These are phyloP conservation scores for Cairina moschata DNA, from an alignment of 2,113 vertebrate genomes.

Conservation along the genomic window DNA sequence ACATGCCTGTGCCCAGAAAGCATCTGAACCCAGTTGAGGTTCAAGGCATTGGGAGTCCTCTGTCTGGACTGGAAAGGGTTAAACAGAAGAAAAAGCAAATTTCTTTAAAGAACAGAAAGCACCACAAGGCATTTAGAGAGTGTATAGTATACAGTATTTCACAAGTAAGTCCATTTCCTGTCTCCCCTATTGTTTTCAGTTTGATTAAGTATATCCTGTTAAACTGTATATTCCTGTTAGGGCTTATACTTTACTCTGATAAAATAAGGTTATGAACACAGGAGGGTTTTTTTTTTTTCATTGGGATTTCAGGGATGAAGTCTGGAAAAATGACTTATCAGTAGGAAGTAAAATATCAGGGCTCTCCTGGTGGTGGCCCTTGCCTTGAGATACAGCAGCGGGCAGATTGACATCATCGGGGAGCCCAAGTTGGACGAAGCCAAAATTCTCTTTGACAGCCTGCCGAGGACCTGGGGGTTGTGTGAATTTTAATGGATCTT, in stretches of 20 bases:
- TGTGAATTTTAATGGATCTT: not conserved
- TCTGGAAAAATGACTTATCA: not conserved
- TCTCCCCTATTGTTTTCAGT: slow-evolving; percentile 83
- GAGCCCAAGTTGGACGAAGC: not conserved
- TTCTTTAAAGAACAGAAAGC: slow-evolving; percentile 57
- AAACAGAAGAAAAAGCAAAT: not conserved
- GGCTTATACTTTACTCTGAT: slow-evolving; percentile 68
- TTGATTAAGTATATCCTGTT: slow-evolving; percentile 87
- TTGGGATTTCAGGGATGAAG: not conserved
- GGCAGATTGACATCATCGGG: fast-evolving
- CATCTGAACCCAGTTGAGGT: not conserved
- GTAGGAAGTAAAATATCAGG: fast-evolving
- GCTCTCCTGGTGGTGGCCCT: not conserved
- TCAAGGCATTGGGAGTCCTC: not conserved
- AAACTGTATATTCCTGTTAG: slow-evolving; percentile 84
- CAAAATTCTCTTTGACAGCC: not conserved
- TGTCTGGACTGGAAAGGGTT: not conserved
- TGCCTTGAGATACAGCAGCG: not conserved
- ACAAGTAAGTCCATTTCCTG: slow-evolving; percentile 80
- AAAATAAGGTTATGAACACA: slow-evolving; percentile 51
- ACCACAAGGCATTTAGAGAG: slow-evolving; percentile 72
- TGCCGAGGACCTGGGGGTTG: not conserved
- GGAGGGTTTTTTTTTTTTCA: not conserved
- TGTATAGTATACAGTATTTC: slow-evolving; percentile 75
- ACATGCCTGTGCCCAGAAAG: not conserved